Conservation (phyloP, 2,888 invertebrate species). For the Oscheius sp. region DNA sequence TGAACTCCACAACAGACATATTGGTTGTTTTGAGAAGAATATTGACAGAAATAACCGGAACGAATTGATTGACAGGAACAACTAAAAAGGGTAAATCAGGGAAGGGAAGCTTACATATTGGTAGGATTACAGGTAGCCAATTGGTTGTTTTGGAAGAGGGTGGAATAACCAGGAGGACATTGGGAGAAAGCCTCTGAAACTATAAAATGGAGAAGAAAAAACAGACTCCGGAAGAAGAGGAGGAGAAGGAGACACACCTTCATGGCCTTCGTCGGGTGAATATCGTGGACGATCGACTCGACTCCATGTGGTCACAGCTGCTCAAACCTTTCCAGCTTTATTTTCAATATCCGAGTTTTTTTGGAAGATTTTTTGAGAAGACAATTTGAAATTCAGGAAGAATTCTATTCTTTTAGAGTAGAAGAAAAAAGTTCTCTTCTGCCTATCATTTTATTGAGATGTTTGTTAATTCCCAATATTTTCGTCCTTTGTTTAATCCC, state of each 20-base stretch:
- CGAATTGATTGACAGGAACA: constrained; percentile 11
- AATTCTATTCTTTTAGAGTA: no score
- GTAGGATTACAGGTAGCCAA: constrained; percentile 2
- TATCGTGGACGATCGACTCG: background rate
- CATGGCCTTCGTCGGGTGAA: constrained; percentile 8
- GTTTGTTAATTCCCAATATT: no score
- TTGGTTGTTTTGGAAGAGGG: constrained; percentile 30
- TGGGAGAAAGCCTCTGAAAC: constrained; percentile 22
- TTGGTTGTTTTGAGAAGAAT: constrained; percentile 12
- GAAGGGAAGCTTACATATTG: constrained; percentile 1
- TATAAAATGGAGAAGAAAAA: background rate
- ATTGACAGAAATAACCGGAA: constrained; percentile 26
- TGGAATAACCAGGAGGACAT: constrained; percentile 42
- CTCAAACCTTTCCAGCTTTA: background rate
- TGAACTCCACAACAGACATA: constrained; percentile 19
- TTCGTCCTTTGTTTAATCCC: no score
- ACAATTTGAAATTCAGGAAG: no score
- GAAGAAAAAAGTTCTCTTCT: no score
- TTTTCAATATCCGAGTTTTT: no score
- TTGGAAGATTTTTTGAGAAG: no score
- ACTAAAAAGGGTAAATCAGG: background rate
- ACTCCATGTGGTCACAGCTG: constrained; percentile 15
- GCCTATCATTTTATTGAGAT: no score
- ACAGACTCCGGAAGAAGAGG: background rate
- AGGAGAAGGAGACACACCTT: background rate